Evolutionary conservation across 2,888 invertebrate species (phyloP).

Genomic region (Diabrotica balteata): DNA sequence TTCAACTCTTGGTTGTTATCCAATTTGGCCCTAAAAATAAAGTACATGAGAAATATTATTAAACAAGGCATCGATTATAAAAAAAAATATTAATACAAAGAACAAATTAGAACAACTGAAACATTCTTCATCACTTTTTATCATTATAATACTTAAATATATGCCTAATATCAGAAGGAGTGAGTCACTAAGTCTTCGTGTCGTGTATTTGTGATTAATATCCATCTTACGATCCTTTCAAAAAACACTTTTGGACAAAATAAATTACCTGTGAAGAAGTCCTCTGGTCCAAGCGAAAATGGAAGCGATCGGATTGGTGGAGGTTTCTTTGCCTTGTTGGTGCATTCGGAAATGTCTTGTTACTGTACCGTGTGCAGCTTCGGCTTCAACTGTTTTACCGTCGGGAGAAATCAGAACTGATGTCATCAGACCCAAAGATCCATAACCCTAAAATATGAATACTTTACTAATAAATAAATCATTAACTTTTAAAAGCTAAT

Average conservation of each 20-base stretch:
- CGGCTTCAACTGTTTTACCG: conserved; percentile 97
- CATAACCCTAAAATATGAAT: conserved; percentile 69
- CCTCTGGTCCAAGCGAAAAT: conserved; percentile 98
- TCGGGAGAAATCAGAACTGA: conserved; percentile 96
- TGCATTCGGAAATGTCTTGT: conserved; percentile 68
- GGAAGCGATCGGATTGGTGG: conserved; percentile 98
- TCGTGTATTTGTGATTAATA: too few species aligned
- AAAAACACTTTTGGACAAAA: too few species aligned
- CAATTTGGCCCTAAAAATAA: conserved; percentile 72
- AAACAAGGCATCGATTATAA: not conserved
- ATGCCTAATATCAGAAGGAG: too few species aligned
- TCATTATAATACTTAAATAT: too few species aligned
- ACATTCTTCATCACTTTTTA: too few species aligned
- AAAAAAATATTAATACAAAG: not conserved
- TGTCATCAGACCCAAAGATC: conserved; percentile 97
- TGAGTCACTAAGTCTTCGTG: too few species aligned
- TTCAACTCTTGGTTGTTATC: conserved; percentile 81
- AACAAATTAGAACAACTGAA: not conserved
- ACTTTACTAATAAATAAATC: not conserved
- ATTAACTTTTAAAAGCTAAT: too few species aligned
- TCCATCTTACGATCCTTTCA: too few species aligned
- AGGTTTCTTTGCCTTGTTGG: conserved; percentile 96
- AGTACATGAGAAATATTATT: too few species aligned
- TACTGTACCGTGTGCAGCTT: conserved; percentile 95
- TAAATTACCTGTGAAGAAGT: conserved; percentile 71